These are phyloP conservation scores for Hydrozoanthus gracilis DNA, from an alignment of 92 coral and sea anemone genomes.

Conservation along the genomic window DNA sequence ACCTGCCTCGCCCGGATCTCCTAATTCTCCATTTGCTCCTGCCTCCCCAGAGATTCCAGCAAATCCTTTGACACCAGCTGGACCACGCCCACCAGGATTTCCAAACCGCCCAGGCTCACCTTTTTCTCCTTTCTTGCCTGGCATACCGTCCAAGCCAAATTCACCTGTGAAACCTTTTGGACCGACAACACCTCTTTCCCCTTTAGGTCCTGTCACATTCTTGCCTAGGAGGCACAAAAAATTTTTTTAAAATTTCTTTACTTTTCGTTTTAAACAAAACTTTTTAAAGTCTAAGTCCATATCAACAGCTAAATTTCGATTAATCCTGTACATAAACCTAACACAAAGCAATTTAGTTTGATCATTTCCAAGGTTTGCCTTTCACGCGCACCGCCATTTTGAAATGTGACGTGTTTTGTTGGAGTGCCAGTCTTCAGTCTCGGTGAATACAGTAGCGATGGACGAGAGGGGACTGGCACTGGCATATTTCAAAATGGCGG, in stretches of 20 bases:
- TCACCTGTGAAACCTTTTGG: conserved; percentile 52
- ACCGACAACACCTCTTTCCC: conserved; percentile 64
- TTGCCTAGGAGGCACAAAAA: background rate
- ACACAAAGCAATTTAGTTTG: too few relatives aligned
- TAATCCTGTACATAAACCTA: too few relatives aligned
- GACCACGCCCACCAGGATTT: background rate
- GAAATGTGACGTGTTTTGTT: too few relatives aligned
- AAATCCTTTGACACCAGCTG: conserved; percentile 8
- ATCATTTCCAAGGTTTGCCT: too few relatives aligned
- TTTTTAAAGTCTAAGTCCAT: background rate
- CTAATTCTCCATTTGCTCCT: conserved; percentile 66
- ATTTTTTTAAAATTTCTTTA: background rate
- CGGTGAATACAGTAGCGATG: too few relatives aligned
- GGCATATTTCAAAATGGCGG: too few relatives aligned
- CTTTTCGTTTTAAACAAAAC: background rate
- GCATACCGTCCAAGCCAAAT: conserved; percentile 54
- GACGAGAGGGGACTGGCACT: too few relatives aligned
- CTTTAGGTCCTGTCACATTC: conserved; percentile 47
- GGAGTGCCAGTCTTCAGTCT: too few relatives aligned
- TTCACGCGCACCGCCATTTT: too few relatives aligned
- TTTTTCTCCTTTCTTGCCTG: conserved; percentile 31
- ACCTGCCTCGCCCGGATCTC: conserved; percentile 51
- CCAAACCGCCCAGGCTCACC: conserved; percentile 65
- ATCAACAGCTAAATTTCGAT: too few relatives aligned
- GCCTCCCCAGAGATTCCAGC: conserved; percentile 50